Conservation (phyloP, 2,113 vertebrate genomes). For the Oreotragus oreotragus region DNA sequence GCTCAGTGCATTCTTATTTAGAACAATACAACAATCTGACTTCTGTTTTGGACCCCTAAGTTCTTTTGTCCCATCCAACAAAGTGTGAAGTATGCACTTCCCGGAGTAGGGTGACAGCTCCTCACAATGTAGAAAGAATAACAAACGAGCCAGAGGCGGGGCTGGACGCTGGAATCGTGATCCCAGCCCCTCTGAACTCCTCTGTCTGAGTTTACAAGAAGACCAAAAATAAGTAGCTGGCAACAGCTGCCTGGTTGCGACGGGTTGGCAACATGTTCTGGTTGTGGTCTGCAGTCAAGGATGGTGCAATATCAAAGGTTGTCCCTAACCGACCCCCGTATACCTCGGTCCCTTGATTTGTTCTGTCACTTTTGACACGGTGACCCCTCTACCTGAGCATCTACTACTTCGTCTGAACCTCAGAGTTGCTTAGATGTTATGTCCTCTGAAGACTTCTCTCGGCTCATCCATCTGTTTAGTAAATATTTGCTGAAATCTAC, state of each 20-base stretch:
- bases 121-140: neutral
- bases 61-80: slow-evolving; percentile 54
- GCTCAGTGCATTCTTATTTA: slow-evolving; percentile 60
- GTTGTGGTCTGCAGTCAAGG: neutral
- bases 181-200: neutral
- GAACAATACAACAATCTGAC: slow-evolving; percentile 68
- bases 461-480: neutral
- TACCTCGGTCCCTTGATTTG: neutral
- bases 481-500: neutral
- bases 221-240: neutral
- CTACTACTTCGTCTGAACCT: neutral
- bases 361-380: neutral
- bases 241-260: neutral
- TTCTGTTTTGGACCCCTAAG: slow-evolving; percentile 49
- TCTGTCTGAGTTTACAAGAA: neutral
- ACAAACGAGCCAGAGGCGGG: neutral
- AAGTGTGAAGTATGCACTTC: slow-evolving; percentile 66
- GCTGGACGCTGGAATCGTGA: rapidly evolving
- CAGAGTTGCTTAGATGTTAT: neutral
- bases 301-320: neutral
- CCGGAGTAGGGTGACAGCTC: neutral
- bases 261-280: neutral
- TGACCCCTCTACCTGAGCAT: neutral
- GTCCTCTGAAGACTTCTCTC: neutral
- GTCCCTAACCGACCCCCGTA: neutral